Conservation (phyloP, 2,888 invertebrate species). For the Nineta flava region DNA sequence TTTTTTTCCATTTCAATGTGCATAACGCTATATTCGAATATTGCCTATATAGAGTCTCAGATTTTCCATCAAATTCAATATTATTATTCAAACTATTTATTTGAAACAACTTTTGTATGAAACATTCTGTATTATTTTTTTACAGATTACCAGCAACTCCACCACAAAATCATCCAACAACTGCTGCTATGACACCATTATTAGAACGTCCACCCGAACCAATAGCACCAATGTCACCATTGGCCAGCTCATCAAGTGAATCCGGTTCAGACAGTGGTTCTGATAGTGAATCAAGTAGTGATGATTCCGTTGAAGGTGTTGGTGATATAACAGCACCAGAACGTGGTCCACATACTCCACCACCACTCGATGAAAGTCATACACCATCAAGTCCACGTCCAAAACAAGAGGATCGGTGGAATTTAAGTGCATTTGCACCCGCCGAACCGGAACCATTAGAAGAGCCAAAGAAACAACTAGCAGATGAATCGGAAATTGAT, state of each 20-base stretch:
- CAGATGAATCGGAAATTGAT: slow-evolving; percentile 22
- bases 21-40: too few species aligned
- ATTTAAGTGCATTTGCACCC: slow-evolving; percentile 22
- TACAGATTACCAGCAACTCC: slow-evolving; percentile 12
- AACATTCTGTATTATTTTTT: too few species aligned
- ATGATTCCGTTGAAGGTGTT: slow-evolving; percentile 24
- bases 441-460: neutral
- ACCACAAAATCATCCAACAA: slow-evolving; percentile 2
- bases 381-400: slow-evolving; percentile 10
- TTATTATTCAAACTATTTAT: neutral
- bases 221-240: slow-evolving; percentile 32
- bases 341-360: slow-evolving; percentile 13
- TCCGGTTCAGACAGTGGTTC: slow-evolving; percentile 44
- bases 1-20: too few species aligned
- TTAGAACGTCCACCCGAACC: slow-evolving; percentile 32
- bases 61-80: neutral
- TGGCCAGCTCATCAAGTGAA: slow-evolving; percentile 44
- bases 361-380: slow-evolving; percentile 15
- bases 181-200: slow-evolving; percentile 15
- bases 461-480: slow-evolving; percentile 6
- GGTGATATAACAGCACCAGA: slow-evolving; percentile 25
- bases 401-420: slow-evolving; percentile 19
- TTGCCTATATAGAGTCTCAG: neutral
- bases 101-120: slow-evolving; percentile 6
- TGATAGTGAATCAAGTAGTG: slow-evolving; percentile 35